Evolutionary conservation across 2,113 vertebrate species (phyloP).

Genomic region (Eretmochelys imbricata): DNA sequence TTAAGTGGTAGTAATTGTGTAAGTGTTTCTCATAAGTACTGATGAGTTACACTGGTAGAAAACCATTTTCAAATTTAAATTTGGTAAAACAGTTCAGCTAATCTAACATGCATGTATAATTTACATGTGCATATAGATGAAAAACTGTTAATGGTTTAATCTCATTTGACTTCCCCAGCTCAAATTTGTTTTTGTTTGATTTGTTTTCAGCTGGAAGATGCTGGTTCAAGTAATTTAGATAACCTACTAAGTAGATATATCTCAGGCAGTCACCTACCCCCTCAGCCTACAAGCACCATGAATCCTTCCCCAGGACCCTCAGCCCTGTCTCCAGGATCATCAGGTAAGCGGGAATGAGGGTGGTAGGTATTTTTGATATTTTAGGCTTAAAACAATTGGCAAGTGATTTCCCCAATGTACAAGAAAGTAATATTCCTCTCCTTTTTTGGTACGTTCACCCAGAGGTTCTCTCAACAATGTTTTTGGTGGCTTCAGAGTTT

Average conservation of each 20-base stretch:
- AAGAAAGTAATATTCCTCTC: neutral
- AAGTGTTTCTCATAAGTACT: neutral
- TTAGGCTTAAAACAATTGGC: neutral
- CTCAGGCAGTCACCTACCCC: conserved; percentile 90
- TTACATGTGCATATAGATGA: neutral
- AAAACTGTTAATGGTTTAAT: neutral
- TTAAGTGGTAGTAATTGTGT: neutral
- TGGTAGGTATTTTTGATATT: neutral
- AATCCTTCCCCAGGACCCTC: conserved; percentile 95
- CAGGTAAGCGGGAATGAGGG: conserved; percentile 82
- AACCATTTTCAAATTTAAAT: neutral
- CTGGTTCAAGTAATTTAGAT: conserved; percentile 93
- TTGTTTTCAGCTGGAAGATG: conserved; percentile 91
- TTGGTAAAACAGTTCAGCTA: neutral
- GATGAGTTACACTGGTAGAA: neutral
- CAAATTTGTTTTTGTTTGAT: neutral
- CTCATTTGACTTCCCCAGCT: neutral
- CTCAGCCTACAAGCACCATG: conserved; percentile 87
- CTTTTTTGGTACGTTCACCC: neutral
- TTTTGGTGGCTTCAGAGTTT: no score
- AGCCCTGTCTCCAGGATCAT: conserved; percentile 94
- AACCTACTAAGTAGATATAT: conserved; percentile 94
- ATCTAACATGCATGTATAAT: neutral
- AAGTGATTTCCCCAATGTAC: neutral
- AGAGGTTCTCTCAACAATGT: no score